Conservation (phyloP, 2,888 invertebrate genomes). For the Tipula helvola region DNA sequence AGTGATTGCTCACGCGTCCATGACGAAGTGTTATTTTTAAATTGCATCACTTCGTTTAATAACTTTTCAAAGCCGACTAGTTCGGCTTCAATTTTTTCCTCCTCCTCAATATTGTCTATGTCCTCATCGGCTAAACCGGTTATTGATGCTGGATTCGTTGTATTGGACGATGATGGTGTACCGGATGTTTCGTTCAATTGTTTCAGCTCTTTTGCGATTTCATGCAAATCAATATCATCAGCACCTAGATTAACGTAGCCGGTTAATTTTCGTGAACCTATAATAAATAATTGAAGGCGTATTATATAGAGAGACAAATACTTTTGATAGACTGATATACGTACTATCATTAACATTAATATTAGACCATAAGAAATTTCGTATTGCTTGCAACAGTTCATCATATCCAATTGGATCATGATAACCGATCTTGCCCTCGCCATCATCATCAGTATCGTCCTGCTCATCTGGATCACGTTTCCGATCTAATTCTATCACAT, state of each 20-base stretch:
- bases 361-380: constrained; percentile 22
- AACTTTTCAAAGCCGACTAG: constrained; percentile 21
- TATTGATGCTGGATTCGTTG: neutral
- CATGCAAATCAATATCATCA: neutral
- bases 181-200: neutral
- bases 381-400: constrained; percentile 20
- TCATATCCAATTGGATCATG: constrained; percentile 22
- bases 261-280: neutral
- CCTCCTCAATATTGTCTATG: neutral
- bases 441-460: constrained; percentile 17
- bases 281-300: neutral
- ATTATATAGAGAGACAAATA: neutral
- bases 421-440: constrained; percentile 14
- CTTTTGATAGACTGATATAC: neutral
- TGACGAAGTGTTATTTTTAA: constrained; percentile 19
- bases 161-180: neutral
- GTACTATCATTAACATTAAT: constrained; percentile 14
- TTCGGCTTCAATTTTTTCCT: constrained; percentile 17
- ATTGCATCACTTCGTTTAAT: constrained; percentile 21
- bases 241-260: constrained; percentile 5
- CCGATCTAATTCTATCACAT: constrained; percentile 22
- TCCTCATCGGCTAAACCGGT: neutral
- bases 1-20: constrained; percentile 22
- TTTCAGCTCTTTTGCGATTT: neutral
- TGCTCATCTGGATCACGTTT: constrained; percentile 18